A percentile compares a stretch with the other conserved stretches of the same genome.
Conservation (phyloP, 2,113 vertebrate species). For the Galbula dea region DNA sequence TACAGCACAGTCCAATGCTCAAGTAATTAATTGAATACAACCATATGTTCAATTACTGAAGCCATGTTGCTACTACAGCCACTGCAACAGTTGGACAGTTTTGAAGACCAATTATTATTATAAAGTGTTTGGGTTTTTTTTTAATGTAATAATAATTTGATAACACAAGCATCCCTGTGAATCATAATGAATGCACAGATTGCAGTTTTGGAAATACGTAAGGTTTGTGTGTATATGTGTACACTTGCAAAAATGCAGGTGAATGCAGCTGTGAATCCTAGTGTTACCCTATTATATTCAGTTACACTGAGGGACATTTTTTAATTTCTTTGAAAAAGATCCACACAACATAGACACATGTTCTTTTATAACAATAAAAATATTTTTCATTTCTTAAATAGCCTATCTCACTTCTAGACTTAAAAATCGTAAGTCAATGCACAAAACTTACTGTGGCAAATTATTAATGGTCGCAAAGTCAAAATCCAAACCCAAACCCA, state of each 20-base stretch:
- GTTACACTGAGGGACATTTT: neutral
- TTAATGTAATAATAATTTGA: neutral
- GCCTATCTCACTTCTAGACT: neutral
- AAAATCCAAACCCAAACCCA: neutral
- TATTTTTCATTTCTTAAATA: neutral
- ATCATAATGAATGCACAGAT: neutral
- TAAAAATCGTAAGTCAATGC: neutral
- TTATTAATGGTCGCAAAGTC: neutral
- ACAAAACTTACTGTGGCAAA: neutral
- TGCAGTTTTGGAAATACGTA: neutral
- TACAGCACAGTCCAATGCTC: neutral
- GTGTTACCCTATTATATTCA: neutral
- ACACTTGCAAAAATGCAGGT: neutral
- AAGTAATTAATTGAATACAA: conserved; percentile 14
- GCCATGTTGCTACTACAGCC: neutral
- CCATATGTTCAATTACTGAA: neutral
- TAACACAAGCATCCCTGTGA: neutral
- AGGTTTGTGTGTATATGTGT: neutral
- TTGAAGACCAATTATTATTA: conserved; percentile 2
- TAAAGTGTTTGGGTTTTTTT: neutral
- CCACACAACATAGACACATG: neutral
- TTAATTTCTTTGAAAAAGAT: neutral
- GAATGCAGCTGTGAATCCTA: neutral
- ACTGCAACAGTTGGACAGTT: neutral
- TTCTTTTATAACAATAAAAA: neutral